Evolutionary conservation across 2,888 invertebrate genomes (phyloP).

Genomic region (Flexamia atlantica): DNA sequence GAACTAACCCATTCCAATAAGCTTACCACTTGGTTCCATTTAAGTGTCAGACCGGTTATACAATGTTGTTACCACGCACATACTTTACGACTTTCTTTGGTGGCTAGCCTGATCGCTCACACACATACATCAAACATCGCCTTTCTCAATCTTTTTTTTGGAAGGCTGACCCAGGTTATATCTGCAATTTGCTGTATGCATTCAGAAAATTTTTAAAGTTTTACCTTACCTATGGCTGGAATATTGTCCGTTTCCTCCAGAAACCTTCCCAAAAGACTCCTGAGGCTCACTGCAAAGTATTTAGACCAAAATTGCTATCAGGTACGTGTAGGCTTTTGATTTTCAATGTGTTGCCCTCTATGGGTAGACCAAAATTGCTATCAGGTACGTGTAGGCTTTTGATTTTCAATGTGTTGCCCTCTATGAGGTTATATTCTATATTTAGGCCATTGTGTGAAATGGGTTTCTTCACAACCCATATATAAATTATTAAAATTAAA

Average conservation of each 20-base stretch:
- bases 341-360: conserved; percentile 31
- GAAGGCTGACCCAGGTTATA: conserved; percentile 36
- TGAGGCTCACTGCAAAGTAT: conserved; percentile 52
- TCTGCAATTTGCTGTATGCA: conserved; percentile 12
- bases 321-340: conserved; percentile 42
- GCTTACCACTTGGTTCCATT: no score
- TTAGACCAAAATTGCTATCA: conserved; percentile 50
- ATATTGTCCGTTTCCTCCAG: conserved; percentile 57
- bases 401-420: conserved; percentile 27
- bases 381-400: no score
- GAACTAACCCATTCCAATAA: no score
- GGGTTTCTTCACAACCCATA: no score
- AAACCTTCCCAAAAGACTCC: conserved; percentile 56
- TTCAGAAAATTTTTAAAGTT: conserved; percentile 40
- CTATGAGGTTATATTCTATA: conserved; percentile 9
- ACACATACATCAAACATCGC: conserved; percentile 19
- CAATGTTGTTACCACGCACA: no score
- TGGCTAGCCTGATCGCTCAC: conserved; percentile 40
- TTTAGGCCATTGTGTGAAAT: not conserved
- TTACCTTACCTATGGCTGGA: conserved; percentile 50
- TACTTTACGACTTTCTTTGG: not conserved
- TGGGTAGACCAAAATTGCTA: no score
- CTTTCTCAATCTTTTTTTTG: conserved; percentile 57
- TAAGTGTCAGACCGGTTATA: no score
- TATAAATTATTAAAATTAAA: no score